A percentile compares a stretch with the other conserved stretches of the same genome.
phyloP scores from a whole-genome alignment of 2,888 invertebrate genomes.

The Nomada fabriciana region DNA sequence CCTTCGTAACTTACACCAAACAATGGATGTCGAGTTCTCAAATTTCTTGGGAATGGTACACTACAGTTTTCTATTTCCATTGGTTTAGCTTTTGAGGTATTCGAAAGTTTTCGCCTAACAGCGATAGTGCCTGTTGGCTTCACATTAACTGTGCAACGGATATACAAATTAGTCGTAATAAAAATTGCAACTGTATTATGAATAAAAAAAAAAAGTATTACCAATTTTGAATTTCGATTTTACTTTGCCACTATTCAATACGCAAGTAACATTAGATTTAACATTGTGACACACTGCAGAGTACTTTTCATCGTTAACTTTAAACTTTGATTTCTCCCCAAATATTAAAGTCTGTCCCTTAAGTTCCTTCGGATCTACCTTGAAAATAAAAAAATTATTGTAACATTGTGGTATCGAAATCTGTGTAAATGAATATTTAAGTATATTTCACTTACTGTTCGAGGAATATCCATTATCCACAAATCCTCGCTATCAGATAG shows the following conservation, averaged over 20 bases:
- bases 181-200: background rate
- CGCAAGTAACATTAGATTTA: conserved; percentile 68
- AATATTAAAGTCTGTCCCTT: conserved; percentile 68
- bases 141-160: conserved; percentile 69
- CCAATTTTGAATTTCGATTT: conserved; percentile 69
- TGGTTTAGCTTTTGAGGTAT: conserved; percentile 52
- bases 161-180: background rate
- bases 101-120: conserved; percentile 69
- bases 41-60: conserved; percentile 74
- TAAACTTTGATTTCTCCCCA: conserved; percentile 74
- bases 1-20: conserved; percentile 64
- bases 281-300: conserved; percentile 56
- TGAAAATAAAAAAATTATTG: background rate
- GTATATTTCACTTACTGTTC: conserved; percentile 59
- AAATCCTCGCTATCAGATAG: conserved; percentile 75
- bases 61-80: conserved; percentile 46
- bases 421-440: background rate
- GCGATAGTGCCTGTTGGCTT: conserved; percentile 70
- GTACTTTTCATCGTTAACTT: conserved; percentile 70
- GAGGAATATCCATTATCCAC: conserved; percentile 77
- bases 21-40: conserved; percentile 75
- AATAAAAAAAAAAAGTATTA: conserved; percentile 36
- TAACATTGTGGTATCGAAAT: background rate
- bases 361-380: conserved; percentile 73
- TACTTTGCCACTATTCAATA: conserved; percentile 66